These are phyloP conservation scores for Teleiodes luculella DNA, from an alignment of 2,888 invertebrate genomes.

Conservation along the genomic window DNA sequence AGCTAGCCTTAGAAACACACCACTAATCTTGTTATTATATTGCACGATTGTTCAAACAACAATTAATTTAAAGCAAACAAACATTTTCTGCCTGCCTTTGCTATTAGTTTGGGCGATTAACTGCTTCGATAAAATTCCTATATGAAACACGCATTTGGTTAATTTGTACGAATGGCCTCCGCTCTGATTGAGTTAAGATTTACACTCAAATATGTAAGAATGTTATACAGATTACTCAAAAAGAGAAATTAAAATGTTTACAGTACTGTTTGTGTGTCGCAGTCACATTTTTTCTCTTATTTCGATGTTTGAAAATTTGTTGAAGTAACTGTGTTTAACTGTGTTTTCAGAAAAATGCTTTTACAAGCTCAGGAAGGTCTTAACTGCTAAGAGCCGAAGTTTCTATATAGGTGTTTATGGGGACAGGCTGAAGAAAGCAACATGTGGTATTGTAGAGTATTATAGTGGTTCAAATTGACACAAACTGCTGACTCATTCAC, in stretches of 20 bases:
- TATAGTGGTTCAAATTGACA: background rate
- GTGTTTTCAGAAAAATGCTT: background rate
- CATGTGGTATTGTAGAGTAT: slow-evolving; percentile 13
- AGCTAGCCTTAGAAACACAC: background rate
- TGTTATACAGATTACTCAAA: too few species aligned
- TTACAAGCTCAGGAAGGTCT: too few species aligned
- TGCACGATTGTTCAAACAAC: background rate
- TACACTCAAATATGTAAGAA: too few species aligned
- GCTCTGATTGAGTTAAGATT: too few species aligned
- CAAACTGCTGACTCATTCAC: slow-evolving; percentile 5
- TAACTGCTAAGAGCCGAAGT: too few species aligned
- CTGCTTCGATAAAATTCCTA: slow-evolving; percentile 1
- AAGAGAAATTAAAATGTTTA: too few species aligned
- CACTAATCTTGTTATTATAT: background rate
- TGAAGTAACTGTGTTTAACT: too few species aligned
- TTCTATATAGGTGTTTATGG: too few species aligned
- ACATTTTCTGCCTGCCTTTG: background rate
- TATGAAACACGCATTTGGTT: slow-evolving; percentile 3
- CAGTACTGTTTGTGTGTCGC: too few species aligned
- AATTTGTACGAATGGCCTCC: too few species aligned
- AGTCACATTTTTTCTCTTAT: too few species aligned
- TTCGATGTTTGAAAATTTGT: too few species aligned
- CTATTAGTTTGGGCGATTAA: background rate
- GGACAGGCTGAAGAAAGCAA: slow-evolving; percentile 18
- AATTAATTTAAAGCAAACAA: background rate